phyloP scores from a whole-genome alignment of 2,888 invertebrate species.

The Schizotus pectinicornis region DNA sequence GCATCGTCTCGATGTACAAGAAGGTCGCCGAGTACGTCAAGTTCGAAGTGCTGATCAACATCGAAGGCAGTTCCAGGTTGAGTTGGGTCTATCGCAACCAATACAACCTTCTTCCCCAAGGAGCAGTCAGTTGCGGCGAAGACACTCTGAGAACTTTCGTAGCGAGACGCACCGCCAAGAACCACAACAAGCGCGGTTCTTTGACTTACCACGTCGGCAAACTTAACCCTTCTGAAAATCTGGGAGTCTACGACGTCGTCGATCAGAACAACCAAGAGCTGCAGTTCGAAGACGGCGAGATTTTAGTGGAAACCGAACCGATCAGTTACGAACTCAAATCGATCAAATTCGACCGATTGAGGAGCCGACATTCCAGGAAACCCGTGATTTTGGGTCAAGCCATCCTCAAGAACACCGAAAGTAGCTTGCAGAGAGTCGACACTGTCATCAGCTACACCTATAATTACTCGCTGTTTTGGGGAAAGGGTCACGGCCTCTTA shows the following conservation, averaged over 20 bases:
- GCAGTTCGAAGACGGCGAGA: conserved; percentile 71
- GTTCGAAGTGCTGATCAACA: conserved; percentile 79
- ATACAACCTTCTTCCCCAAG: conserved; percentile 69
- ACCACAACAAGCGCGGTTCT: conserved; percentile 44
- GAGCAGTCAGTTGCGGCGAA: conserved; percentile 69
- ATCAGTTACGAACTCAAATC: conserved; percentile 74
- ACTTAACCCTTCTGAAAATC: conserved; percentile 67
- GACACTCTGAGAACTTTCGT: conserved; percentile 50
- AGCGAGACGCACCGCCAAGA: conserved; percentile 47
- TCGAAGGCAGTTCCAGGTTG: conserved; percentile 76
- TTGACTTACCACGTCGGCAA: conserved; percentile 73
- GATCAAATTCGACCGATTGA: conserved; percentile 48
- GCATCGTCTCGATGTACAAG: conserved; percentile 68
- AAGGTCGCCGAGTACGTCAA: conserved; percentile 62
- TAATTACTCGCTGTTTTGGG: conserved; percentile 78
- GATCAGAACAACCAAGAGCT: conserved; percentile 67
- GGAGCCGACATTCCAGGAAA: conserved; percentile 55
- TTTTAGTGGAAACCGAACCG: conserved; percentile 83
- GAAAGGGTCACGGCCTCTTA: conserved; percentile 75
- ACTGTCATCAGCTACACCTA: conserved; percentile 77
- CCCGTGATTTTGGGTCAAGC: conserved; percentile 53
- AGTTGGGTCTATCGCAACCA: conserved; percentile 80
- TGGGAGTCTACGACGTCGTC: conserved; percentile 74
- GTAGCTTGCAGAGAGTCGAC: conserved; percentile 66
- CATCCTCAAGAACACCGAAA: conserved; percentile 57